Evolutionary conservation across 1,140 invertebrate genomes (phyloP), one percentile per base, ranked within the genome.

Genomic region (Bombus polaris): DNA sequence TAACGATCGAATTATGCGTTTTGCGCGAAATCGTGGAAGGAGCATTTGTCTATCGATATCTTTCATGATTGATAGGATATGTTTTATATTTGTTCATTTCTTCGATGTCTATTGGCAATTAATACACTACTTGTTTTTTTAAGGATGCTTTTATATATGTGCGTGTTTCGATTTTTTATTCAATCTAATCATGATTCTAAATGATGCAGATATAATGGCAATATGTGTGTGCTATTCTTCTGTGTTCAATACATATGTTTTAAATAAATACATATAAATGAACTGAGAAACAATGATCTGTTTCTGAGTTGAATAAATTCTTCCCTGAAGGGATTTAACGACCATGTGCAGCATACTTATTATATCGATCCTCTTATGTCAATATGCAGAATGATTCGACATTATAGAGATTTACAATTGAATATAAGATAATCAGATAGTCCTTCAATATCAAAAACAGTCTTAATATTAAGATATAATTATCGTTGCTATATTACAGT

Each of bases 1-100:
- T 70, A 88, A 88, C 82, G 76, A 81, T 89, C 82, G 66, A 89
- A 89, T 89, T 85, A 89, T 89, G 53, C 47, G 32, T 75, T 75
- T 75, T 42, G 22, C 74, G 53, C 74, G 74, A 75, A 57, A 57
- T 25, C 1, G 35, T 37, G 47, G 59, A 85, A 88, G 77, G 86
- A 88, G 75, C 83, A 39, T 81, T 83, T 47, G 79, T 80, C 86
- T 8, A 15, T 32, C n/a, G 28, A 28, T 12, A 28, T 28, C 10
- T 62, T 53, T 53, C 18, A 53, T 53, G 47, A 18, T 22, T 22
- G 1, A 53, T 53, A 53, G 18, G 15, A 18, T 3, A 53, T 53
- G 5, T 22, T 22, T 22, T 53, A 53, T 53, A 53, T 53, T 53
- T 53, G 8, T 18, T 47, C 15, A 47, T 1, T 47, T 18, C 0